Evolutionary conservation across 2,797 vertebrate genomes (phyloP), one percentile per base, ranked within the genome.

Genomic region (Sebastes trivittatus): DNA sequence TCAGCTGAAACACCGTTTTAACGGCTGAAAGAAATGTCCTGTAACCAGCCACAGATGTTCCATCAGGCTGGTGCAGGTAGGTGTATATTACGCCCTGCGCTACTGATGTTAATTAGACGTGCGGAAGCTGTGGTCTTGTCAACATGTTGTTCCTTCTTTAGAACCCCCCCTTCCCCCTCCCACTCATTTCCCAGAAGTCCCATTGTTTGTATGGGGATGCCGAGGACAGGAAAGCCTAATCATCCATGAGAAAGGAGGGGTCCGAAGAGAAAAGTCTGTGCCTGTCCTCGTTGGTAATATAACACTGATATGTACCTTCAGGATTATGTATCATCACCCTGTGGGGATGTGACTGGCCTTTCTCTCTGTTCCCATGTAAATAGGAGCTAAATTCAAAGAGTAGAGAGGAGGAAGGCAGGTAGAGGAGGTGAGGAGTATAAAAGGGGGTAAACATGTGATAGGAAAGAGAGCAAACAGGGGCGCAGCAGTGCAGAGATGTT

Each of bases 171-270:
- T 20, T 36, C 46, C 36, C 11, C 60, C 42, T 27, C 71, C 78
- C 65, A 60, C 85, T 80, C 61, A 78, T 88, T 90, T 92, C 90
- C 91, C 90, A 83, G 87, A 93, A 91, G 86, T 80, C 84, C 38
- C 22, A 52, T 22, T 84, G 80, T 88, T 88, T 87, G 61, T 82
- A 54, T 75, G 66, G 77, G 14, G 82, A 62, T 71, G 52, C 32
- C 62, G 76, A 67, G 36, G 60, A 83, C 10, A 59, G 85, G 77
- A 85, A 87, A 89, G 77, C 55, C 4, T 74, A 89, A 92, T 92
- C 87, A 85, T 83, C 79, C 85, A 72, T 77, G 78, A 83, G 76
- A 80, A 74, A 68, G 52, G 20, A 73, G 60, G 32, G 23, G 59
- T 54, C 60, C 3, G 2, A 78, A 32, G n/a, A 61, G 67, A 56